phyloP scores from a whole-genome alignment of 2,888 invertebrate genomes.

The Aethes cnicana region DNA sequence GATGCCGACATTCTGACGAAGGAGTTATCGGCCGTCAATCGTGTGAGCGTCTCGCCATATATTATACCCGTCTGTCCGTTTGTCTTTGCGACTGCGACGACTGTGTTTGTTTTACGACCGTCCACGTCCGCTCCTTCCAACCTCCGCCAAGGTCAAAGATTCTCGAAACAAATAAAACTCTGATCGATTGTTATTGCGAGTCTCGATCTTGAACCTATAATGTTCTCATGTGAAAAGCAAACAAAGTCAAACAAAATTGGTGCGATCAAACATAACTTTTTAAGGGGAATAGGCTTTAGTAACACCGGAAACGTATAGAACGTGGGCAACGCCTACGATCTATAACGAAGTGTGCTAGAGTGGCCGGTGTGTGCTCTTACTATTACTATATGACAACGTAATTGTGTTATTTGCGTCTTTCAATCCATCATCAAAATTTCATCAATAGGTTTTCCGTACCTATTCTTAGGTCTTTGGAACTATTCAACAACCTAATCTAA shows the following conservation, averaged over 20 bases:
- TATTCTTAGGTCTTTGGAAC: too few species aligned
- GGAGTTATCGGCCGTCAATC: slow-evolving; percentile 79
- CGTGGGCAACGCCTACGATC: slow-evolving; percentile 72
- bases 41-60: slow-evolving; percentile 71
- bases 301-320: slow-evolving; percentile 65
- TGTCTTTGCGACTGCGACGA: slow-evolving; percentile 65
- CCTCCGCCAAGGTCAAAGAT: slow-evolving; percentile 70
- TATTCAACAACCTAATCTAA: too few species aligned
- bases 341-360: slow-evolving; percentile 45
- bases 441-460: too few species aligned
- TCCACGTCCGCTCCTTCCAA: slow-evolving; percentile 70
- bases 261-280: slow-evolving; percentile 41
- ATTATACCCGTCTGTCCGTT: slow-evolving; percentile 68
- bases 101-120: slow-evolving; percentile 76
- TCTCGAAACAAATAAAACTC: slow-evolving; percentile 50
- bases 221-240: slow-evolving; percentile 37
- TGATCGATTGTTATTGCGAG: slow-evolving; percentile 48
- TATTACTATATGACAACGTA: slow-evolving; percentile 60
- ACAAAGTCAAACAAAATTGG: slow-evolving; percentile 30
- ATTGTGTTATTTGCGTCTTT: slow-evolving; percentile 63
- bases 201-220: slow-evolving; percentile 15
- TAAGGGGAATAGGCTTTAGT: slow-evolving; percentile 53
- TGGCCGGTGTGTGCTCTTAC: slow-evolving; percentile 60
- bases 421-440: too few species aligned
- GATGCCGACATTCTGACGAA: slow-evolving; percentile 70